A percentile compares a stretch with the other conserved stretches of the same genome.
phyloP scores from a whole-genome alignment of 2,113 vertebrate species.

The Equus quagga region DNA sequence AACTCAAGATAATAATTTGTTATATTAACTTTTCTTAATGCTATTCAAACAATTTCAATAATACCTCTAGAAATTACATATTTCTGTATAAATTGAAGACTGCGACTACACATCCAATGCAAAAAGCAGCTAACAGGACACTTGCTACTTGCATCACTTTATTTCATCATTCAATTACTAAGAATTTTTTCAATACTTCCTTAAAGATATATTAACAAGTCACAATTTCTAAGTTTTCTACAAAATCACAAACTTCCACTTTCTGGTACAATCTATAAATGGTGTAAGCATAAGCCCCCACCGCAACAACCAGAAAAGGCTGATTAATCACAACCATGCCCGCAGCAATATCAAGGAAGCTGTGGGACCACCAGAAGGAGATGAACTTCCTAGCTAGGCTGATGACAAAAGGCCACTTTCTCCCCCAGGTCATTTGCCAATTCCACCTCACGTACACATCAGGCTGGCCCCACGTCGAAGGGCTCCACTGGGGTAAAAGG shows the following conservation, averaged over 20 bases:
- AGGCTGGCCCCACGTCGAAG: neutral
- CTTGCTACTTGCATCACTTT: neutral
- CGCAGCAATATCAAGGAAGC: neutral
- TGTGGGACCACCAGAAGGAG: fast-evolving
- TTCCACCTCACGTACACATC: too few species aligned
- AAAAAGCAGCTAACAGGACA: neutral
- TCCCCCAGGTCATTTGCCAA: neutral
- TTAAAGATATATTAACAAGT: neutral
- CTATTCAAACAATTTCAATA: neutral
- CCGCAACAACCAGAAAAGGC: neutral
- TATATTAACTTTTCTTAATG: neutral
- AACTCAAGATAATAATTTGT: neutral
- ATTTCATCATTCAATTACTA: neutral
- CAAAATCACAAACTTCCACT: neutral
- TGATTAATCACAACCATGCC: too few species aligned
- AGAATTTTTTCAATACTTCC: neutral
- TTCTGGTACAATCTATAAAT: neutral
- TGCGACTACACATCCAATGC: fast-evolving
- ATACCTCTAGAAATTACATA: neutral
- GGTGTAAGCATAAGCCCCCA: neutral
- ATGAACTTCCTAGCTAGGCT: neutral
- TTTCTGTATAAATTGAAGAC: neutral
- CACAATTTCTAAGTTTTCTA: neutral
- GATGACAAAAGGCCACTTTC: neutral
- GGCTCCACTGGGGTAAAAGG: neutral